Base-by-base conservation (phyloP, 2,113 vertebrate species). In the Cepphus grylle region DNA sequence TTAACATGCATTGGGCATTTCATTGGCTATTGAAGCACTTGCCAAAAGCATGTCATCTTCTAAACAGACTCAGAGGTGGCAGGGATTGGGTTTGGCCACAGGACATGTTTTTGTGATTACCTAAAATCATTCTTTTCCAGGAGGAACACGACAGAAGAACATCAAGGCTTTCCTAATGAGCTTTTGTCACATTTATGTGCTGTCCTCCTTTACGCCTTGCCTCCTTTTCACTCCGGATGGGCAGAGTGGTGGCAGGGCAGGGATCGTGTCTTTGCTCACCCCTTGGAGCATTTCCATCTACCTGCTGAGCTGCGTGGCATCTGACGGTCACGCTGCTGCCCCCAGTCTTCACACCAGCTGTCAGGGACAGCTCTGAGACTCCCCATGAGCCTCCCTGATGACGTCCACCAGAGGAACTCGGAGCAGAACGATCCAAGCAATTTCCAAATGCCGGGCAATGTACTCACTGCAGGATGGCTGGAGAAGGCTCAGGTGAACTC, bases 1-100 rank as follows among this genome's bases (percentile, higher is more conserved):
- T 95, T 97, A 97, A 97, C 94, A 90, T 81, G 82, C 94, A 97
- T n/a, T 95, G 96, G 96, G 86, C 93, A 92, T 93, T 95, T 97
- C 65, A 43, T 88, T 92, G 80, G 94, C 94, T 95, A 94, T 95
- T 97, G 97, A 98, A 96, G 91, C 63, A 56, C 59, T 97, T 89
- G 80, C 79, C 72, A 94, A 97, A 97, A 97, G 53, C 62, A 53
- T 86, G 52, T 91, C 94, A 84, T 82, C 73, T 76, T 94, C 86
- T 65, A 69, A 95, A 63, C 34, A 83, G 53, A 66, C 55, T 94
- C 86, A 15, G 86, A 91, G 87, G 90, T 83, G 73, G 85, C 12
- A 90, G 20, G 20, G 84, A 82, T 38, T 65, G 55, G 18, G 5
- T 91, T 95, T 94, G 90, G 78, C 55, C 84, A 81, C 77, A 86